phyloP scores from a whole-genome alignment of 2,888 invertebrate species.

The Amphipoea oculea region DNA sequence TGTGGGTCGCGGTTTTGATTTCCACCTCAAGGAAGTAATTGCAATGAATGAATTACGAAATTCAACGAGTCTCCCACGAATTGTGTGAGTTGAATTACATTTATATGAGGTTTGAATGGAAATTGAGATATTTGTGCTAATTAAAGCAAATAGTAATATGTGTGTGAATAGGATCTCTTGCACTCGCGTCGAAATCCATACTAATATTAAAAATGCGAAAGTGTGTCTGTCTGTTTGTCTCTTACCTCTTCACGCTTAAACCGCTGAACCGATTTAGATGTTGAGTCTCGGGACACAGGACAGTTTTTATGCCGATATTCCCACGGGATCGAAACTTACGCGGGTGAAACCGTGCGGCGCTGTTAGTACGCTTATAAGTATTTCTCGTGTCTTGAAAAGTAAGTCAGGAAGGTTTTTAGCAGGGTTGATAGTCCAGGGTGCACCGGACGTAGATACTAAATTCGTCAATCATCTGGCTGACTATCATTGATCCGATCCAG shows the following conservation, averaged over 20 bases:
- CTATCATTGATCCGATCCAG: not conserved
- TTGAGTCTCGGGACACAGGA: too few species aligned
- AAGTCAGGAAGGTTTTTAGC: not conserved
- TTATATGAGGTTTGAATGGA: slow-evolving; percentile 51
- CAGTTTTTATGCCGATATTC: too few species aligned
- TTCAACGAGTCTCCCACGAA: slow-evolving; percentile 58
- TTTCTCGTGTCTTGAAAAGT: not conserved
- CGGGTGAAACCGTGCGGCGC: too few species aligned
- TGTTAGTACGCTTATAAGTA: not conserved
- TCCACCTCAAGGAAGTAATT: slow-evolving; percentile 68
- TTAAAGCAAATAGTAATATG: not conserved
- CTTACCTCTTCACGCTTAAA: too few species aligned
- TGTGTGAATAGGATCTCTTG: not conserved
- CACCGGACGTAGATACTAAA: not conserved
- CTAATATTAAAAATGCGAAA: too few species aligned
- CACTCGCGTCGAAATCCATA: too few species aligned
- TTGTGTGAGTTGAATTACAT: slow-evolving; percentile 54
- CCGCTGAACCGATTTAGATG: too few species aligned
- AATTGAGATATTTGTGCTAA: slow-evolving; percentile 41
- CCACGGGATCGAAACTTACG: too few species aligned
- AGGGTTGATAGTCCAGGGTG: not conserved
- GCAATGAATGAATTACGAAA: slow-evolving; percentile 64
- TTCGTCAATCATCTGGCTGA: not conserved
- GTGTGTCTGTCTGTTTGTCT: too few species aligned
- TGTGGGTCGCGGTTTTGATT: slow-evolving; percentile 73